Evolutionary conservation across 2,113 vertebrate species (phyloP), one percentile per base, ranked within the genome.

Genomic region (Thunnus maccoyii): DNA sequence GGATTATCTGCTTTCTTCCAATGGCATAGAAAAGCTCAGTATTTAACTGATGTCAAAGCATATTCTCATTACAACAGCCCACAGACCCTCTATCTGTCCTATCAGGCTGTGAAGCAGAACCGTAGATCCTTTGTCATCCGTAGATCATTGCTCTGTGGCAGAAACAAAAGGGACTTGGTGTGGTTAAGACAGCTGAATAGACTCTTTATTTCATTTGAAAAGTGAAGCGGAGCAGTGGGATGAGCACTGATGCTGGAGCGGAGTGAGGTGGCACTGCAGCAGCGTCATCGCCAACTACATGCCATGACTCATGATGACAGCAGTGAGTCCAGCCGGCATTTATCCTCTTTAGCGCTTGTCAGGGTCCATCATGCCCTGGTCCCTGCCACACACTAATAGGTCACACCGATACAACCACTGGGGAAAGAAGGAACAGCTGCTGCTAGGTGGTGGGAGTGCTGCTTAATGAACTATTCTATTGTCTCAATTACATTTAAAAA

Each of bases 261-360:
- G 20, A 61, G 47, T 4, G 67, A 64, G 58, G 50, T 10, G 67
- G 17, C 22, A 6, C 13, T 3, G 1, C 50, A 20, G 50, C 66
- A 30, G 13, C 56, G 9, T 67, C 76, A 67, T 52, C 80, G 44
- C 32, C 32, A 9, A 9, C 76, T 56, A 3, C n/a, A 54, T 13
- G 55, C 16, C 18, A 20, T 80, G 85, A 80, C 48, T 84, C 67
- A 47, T 12, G 15, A 36, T 70, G 80, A 76, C 66, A 76, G 76
- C 44, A 12, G 20, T 22, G 76, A 47, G 20, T 14, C 67, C 17
- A 61, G 20, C 71, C n/a, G 66, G 72, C 25, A 18, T 80, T 87
- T 76, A 83, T 69, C 76, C 72, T 80, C 61, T 80, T 80, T 68
- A 83, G 67, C 61, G 18, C 61, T 58, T 67, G 68, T 77, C 78